These are phyloP conservation scores for Choreutis nemorana DNA, from an alignment of 2,888 invertebrate species.

Conservation along the genomic window DNA sequence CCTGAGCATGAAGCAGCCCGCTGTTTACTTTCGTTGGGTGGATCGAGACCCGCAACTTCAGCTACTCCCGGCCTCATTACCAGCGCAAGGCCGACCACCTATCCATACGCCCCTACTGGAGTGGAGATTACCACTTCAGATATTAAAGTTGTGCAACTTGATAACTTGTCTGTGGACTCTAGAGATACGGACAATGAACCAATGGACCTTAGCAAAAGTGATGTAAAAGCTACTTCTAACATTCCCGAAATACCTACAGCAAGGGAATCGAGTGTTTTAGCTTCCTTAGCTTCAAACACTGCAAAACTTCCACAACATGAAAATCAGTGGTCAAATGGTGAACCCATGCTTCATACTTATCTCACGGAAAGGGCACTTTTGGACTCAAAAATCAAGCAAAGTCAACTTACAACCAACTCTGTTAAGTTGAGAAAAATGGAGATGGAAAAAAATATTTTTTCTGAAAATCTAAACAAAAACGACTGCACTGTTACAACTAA, in stretches of 20 bases:
- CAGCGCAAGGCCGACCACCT: conserved; percentile 71
- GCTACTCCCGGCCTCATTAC: conserved; percentile 65
- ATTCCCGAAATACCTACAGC: conserved; percentile 68
- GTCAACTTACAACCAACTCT: conserved; percentile 54
- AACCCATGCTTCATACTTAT: conserved; percentile 75
- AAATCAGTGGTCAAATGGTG: conserved; percentile 65
- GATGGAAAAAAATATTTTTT: conserved; percentile 28
- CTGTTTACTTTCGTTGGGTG: conserved; percentile 79
- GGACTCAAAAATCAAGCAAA: conserved; percentile 76
- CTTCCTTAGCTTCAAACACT: conserved; percentile 70
- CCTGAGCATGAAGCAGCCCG: conserved; percentile 88
- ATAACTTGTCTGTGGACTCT: conserved; percentile 30
- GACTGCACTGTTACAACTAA: conserved; percentile 16
- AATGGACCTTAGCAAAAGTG: conserved; percentile 56
- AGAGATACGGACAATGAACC: conserved; percentile 61
- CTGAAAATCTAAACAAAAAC: conserved; percentile 23
- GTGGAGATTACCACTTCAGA: conserved; percentile 24
- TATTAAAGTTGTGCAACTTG: no score
- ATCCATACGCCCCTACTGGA: conserved; percentile 68
- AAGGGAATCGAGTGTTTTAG: conserved; percentile 68
- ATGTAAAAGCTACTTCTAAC: conserved; percentile 33
- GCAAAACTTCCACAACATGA: conserved; percentile 67
- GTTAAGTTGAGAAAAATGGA: conserved; percentile 45
- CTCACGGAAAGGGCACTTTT: conserved; percentile 75
- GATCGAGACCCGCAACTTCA: conserved; percentile 58